phyloP scores from a whole-genome alignment of 2,797 vertebrate genomes.

The Xiphorhynchus erythropygius region DNA sequence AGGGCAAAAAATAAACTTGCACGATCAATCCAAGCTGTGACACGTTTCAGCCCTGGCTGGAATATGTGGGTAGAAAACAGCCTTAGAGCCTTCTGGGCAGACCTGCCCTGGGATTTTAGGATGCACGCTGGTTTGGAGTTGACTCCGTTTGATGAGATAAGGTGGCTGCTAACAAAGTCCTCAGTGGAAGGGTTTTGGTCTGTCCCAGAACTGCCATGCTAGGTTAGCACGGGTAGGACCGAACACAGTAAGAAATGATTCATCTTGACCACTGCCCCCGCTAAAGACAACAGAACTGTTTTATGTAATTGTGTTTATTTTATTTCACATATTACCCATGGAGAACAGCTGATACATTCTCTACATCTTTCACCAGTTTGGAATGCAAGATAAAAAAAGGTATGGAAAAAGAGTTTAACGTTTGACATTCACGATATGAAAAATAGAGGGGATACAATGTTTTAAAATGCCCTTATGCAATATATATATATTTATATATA shows the following conservation, averaged over 20 bases:
- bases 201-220: neutral
- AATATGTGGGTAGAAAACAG: neutral
- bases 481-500: constrained; percentile 7
- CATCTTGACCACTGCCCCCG: neutral
- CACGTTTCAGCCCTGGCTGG: constrained; percentile 55
- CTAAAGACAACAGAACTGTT: neutral
- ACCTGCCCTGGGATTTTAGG: neutral
- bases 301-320: constrained; percentile 68
- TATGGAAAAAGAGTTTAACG: constrained; percentile 39
- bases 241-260: neutral
- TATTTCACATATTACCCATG: constrained; percentile 73
- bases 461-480: constrained; percentile 81
- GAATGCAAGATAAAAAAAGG: constrained; percentile 63
- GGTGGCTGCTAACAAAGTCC: neutral
- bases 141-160: neutral
- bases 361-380: constrained; percentile 62
- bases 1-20: constrained; percentile 63
- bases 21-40: constrained; percentile 53
- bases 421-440: constrained; percentile 74
- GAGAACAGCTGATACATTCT: constrained; percentile 77
- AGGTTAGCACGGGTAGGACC: neutral
- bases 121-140: neutral
- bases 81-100: neutral
- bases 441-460: constrained; percentile 73
- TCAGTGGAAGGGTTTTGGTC: neutral